Percentiles rank a stretch among this genome's conserved stretches.
These are phyloP conservation scores for Drosophila cardini DNA, from an alignment of 1,140 invertebrate species.

Conservation along the genomic window DNA sequence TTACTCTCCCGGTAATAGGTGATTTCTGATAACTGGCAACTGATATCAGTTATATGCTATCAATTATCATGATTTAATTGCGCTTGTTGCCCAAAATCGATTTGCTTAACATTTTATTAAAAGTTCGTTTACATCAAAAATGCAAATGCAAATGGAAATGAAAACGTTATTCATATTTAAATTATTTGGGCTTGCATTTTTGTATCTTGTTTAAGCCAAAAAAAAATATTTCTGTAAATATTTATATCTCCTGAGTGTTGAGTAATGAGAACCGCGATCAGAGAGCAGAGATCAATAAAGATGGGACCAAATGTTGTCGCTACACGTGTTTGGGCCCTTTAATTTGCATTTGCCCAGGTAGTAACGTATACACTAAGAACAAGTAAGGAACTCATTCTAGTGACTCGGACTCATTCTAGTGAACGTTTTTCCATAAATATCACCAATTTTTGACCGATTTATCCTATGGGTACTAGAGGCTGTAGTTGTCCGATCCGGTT, in stretches of 20 bases:
- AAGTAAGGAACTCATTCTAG: too few relatives aligned
- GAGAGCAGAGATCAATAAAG: constrained; percentile 4
- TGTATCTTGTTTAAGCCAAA: too few relatives aligned
- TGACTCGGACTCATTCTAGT: too few relatives aligned
- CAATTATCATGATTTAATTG: constrained; percentile 23
- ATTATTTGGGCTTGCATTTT: not conserved
- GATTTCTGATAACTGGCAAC: not conserved
- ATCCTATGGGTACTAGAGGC: too few relatives aligned
- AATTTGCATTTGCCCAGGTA: constrained; percentile 43
- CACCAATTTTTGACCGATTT: too few relatives aligned
- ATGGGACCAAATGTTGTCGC: not conserved
- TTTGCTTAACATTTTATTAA: constrained; percentile 15
- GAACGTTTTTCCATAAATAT: too few relatives aligned
- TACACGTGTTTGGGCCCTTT: constrained; percentile 63
- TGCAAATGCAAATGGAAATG: constrained; percentile 58
- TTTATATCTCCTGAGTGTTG: too few relatives aligned
- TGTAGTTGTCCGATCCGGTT: too few relatives aligned
- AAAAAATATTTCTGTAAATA: too few relatives aligned
- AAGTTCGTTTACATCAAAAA: constrained; percentile 70
- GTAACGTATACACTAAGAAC: too few relatives aligned
- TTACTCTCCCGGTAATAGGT: not conserved
- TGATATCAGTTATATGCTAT: not conserved
- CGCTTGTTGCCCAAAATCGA: constrained; percentile 1
- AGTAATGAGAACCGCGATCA: not conserved
- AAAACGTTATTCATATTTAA: constrained; percentile 6